A percentile compares a stretch with the other conserved stretches of the same genome.
Conservation (phyloP, 2,113 vertebrate genomes). For the Sclerurus mexicanus region DNA sequence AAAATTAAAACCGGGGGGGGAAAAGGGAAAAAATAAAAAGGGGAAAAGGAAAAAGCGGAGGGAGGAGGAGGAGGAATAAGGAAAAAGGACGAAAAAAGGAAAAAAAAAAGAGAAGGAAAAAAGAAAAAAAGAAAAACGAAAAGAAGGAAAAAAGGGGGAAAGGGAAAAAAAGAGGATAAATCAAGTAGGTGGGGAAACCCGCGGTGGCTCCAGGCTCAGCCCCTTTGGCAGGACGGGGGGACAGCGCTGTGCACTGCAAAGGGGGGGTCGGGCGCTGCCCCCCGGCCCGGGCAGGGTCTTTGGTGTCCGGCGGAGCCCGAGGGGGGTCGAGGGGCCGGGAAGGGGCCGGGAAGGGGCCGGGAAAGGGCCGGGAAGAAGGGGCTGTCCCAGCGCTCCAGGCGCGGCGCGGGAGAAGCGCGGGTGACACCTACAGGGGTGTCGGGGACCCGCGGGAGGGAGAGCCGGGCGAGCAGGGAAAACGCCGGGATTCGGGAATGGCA, state of each 20-base stretch:
- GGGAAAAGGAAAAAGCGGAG: accelerated
- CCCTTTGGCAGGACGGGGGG: background rate
- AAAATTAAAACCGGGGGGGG: background rate
- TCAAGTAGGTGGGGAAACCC: background rate
- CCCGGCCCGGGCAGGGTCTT: constrained; percentile 68
- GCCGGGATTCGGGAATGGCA: background rate
- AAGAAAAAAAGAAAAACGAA: background rate
- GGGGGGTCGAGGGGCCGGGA: background rate
- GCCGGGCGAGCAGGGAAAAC: background rate
- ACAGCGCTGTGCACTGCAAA: background rate
- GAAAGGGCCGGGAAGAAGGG: too few relatives aligned
- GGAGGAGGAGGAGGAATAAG: background rate
- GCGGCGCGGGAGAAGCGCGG: background rate
- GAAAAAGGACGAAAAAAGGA: background rate
- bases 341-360: accelerated
- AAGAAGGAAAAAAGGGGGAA: background rate
- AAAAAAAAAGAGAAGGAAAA: background rate
- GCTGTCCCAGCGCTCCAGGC: background rate
- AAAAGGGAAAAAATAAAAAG: too few relatives aligned
- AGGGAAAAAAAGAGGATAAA: background rate
- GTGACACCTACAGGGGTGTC: background rate
- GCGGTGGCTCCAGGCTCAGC: accelerated
- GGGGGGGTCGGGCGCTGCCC: constrained; percentile 34
- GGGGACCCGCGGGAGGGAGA: background rate
- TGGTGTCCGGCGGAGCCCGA: constrained; percentile 55